Evolutionary conservation across 2,888 invertebrate species (phyloP).

Genomic region (Callosobruchus maculatus): DNA sequence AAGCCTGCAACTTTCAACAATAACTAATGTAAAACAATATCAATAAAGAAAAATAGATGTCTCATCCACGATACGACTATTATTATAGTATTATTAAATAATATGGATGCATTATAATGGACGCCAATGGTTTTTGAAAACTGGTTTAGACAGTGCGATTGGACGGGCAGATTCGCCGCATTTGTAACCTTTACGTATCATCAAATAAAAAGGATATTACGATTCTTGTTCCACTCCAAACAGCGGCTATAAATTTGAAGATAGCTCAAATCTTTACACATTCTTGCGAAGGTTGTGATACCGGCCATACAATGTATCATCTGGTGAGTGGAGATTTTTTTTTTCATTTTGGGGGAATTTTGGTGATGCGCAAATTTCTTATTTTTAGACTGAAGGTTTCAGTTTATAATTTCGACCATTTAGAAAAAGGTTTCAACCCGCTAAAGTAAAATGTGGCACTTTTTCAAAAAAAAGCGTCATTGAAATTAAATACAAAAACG

Average conservation of each 20-base stretch:
- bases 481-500: too few species aligned
- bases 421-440: too few species aligned
- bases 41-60: too few species aligned
- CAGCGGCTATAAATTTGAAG: not conserved
- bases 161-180: not conserved
- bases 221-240: not conserved
- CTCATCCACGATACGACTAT: too few species aligned
- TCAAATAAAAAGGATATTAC: not conserved
- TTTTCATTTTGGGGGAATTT: not conserved
- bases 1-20: too few species aligned
- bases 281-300: not conserved
- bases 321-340: not conserved
- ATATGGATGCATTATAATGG: too few species aligned
- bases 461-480: too few species aligned
- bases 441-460: too few species aligned
- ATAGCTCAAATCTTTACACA: not conserved
- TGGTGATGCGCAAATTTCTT: not conserved
- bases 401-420: too few species aligned
- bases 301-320: not conserved
- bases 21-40: too few species aligned
- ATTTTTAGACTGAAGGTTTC: not conserved
- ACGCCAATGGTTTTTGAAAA: not conserved
- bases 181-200: not conserved
- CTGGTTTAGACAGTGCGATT: not conserved
- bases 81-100: too few species aligned